phyloP scores from a whole-genome alignment of 2,797 vertebrate genomes.

The Sitta carolinensis region DNA sequence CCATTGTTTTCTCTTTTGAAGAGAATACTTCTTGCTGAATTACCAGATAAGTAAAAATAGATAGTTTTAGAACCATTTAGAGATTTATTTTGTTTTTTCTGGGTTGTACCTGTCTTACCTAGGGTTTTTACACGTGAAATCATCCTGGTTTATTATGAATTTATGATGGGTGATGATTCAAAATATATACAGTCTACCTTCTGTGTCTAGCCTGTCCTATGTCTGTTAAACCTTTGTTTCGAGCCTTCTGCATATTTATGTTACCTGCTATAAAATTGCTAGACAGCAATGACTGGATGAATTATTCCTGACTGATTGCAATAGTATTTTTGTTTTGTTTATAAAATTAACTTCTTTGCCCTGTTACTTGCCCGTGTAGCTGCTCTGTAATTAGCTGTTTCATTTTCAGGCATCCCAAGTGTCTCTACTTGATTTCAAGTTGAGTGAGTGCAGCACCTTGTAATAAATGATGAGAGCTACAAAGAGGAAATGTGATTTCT shows the following conservation, averaged over 20 bases:
- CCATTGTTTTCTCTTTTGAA: not conserved
- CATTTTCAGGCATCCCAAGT: constrained; percentile 5
- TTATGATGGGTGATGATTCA: not conserved
- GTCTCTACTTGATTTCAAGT: not conserved
- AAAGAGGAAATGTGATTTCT: not conserved
- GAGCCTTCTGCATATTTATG: not conserved
- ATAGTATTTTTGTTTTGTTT: not conserved
- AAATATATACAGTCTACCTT: not conserved
- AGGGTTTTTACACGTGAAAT: not conserved
- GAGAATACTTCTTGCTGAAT: not conserved
- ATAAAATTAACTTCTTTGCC: constrained; percentile 26
- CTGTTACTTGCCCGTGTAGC: not conserved
- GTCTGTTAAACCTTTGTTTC: not conserved
- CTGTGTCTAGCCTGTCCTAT: not conserved
- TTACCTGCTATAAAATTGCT: not conserved
- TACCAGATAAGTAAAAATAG: not conserved
- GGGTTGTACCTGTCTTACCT: not conserved
- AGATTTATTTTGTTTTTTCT: not conserved
- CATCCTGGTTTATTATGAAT: not conserved
- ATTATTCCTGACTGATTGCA: not conserved
- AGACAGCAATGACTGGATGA: not conserved
- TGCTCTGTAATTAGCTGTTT: constrained; percentile 29
- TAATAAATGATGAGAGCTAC: not conserved
- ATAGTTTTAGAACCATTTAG: not conserved
- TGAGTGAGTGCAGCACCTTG: not conserved